Evolutionary conservation across 2,888 invertebrate species (phyloP).

Genomic region (Meandrusa payeni): DNA sequence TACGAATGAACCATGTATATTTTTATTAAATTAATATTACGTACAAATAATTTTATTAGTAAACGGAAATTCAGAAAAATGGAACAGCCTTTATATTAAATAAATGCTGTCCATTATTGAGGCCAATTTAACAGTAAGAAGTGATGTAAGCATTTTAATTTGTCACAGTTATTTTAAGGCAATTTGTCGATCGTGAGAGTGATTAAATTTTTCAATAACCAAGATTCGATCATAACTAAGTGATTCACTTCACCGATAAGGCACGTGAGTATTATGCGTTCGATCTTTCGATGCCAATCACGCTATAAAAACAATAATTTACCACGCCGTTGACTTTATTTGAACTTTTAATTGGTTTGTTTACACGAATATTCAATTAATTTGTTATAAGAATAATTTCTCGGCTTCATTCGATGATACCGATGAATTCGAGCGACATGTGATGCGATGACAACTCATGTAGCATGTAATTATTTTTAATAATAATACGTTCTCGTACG

Average conservation of each 20-base stretch:
- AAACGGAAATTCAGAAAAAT: too few relatives aligned
- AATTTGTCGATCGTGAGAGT: not conserved
- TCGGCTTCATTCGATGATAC: constrained; percentile 15
- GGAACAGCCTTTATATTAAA: too few relatives aligned
- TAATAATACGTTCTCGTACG: too few relatives aligned
- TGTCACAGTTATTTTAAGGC: constrained; percentile 10
- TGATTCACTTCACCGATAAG: constrained; percentile 38
- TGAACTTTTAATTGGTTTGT: constrained; percentile 37
- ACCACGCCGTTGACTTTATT: constrained; percentile 33
- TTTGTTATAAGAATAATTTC: constrained; percentile 28
- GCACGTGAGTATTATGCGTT: constrained; percentile 27
- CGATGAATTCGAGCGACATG: constrained; percentile 1
- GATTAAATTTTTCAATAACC: constrained; percentile 17
- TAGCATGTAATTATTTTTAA: too few relatives aligned
- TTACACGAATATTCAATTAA: constrained; percentile 41
- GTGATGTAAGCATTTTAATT: constrained; percentile 11
- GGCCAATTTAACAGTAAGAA: constrained; percentile 13
- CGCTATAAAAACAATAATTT: constrained; percentile 34
- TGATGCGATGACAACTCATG: too few relatives aligned
- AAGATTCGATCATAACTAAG: constrained; percentile 20
- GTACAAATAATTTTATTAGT: too few relatives aligned
- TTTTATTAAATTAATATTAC: too few relatives aligned
- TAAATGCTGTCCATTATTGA: too few relatives aligned
- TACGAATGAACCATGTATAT: too few relatives aligned
- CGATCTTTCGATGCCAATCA: constrained; percentile 30